phyloP scores from a whole-genome alignment of 2,888 invertebrate species.

The Mycogona germanica region DNA sequence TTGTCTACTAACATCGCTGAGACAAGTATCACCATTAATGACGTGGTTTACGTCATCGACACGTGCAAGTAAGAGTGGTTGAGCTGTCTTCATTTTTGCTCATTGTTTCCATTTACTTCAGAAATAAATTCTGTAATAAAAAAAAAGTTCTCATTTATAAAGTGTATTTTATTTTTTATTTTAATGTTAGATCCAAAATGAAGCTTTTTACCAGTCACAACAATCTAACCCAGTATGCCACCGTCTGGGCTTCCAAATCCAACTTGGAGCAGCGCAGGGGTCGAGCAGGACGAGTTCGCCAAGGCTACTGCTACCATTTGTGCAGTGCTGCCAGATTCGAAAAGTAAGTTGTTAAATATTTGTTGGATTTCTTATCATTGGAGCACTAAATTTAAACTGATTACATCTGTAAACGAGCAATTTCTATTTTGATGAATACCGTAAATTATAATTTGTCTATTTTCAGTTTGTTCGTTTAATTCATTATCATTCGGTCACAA shows the following conservation, averaged over 20 bases:
- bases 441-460: too few relatives aligned
- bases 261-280: slow-evolving; percentile 92
- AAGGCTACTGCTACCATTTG: slow-evolving; percentile 87
- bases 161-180: not conserved
- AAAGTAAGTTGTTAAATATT: too few relatives aligned
- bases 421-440: not conserved
- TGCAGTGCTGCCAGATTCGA: slow-evolving; percentile 47
- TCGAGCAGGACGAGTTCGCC: slow-evolving; percentile 86
- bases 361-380: not conserved
- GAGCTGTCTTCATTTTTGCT: not conserved
- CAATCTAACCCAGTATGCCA: slow-evolving; percentile 97
- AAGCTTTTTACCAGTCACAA: slow-evolving; percentile 97
- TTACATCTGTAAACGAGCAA: not conserved
- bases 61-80: slow-evolving; percentile 61
- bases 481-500: too few relatives aligned
- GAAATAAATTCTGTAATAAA: not conserved
- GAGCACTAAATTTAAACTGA: not conserved
- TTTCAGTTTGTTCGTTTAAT: too few relatives aligned
- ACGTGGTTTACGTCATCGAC: slow-evolving; percentile 95
- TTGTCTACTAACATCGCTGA: slow-evolving; percentile 97
- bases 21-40: slow-evolving; percentile 95
- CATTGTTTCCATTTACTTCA: not conserved
- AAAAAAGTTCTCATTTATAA: slow-evolving; percentile 3
- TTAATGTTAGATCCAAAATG: slow-evolving; percentile 59
- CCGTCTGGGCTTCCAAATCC: slow-evolving; percentile 78